Conservation (phyloP, 1,140 invertebrate species). For the Belonocnema kinseyi region DNA sequence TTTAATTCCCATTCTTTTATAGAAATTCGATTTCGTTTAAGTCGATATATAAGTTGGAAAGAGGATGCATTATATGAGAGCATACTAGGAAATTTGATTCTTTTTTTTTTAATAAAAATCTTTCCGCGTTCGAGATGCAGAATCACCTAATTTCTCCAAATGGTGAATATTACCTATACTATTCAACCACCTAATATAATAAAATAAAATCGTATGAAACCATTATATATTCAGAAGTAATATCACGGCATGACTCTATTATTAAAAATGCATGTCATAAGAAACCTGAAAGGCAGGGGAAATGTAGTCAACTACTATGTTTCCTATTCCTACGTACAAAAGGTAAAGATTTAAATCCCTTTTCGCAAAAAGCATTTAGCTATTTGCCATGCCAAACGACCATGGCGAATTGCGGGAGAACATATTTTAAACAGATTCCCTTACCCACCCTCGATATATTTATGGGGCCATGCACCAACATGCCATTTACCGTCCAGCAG, state of each 20-base stretch:
- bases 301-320: neutral
- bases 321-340: slow-evolving; percentile 48
- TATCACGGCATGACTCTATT: neutral
- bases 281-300: neutral
- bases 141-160: too few species aligned
- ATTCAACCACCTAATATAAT: too few species aligned
- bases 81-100: too few species aligned
- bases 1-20: neutral
- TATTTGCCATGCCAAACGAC: slow-evolving; percentile 76
- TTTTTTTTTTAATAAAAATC: too few species aligned
- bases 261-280: neutral
- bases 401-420: slow-evolving; percentile 71
- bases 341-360: slow-evolving; percentile 76
- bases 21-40: neutral
- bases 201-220: too few species aligned
- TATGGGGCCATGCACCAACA: slow-evolving; percentile 61
- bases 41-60: neutral
- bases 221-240: too few species aligned
- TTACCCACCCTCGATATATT: slow-evolving; percentile 69
- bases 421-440: slow-evolving; percentile 75
- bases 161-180: too few species aligned
- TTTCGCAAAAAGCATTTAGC: slow-evolving; percentile 76
- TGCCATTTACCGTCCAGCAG: slow-evolving; percentile 32
- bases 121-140: too few species aligned
- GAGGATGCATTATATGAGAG: too few species aligned